phyloP scores from a whole-genome alignment of 2,888 invertebrate genomes.

The Ceriagrion tenellum region DNA sequence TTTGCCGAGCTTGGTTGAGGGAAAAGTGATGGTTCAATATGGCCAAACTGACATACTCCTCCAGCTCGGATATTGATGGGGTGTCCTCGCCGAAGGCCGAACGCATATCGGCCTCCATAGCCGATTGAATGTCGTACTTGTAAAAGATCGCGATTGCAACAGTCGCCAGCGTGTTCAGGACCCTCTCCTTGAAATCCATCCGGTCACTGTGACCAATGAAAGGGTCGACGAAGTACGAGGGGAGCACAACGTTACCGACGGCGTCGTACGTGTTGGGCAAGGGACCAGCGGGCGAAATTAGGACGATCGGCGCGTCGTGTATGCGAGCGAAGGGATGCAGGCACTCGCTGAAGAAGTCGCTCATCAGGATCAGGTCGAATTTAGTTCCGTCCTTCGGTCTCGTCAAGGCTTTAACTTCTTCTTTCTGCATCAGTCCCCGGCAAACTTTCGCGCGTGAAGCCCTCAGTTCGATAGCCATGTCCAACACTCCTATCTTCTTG shows the following conservation, averaged over 20 bases:
- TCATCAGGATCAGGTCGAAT: constrained; percentile 56
- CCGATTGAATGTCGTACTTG: constrained; percentile 69
- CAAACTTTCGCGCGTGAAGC: constrained; percentile 26
- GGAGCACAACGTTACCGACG: constrained; percentile 72
- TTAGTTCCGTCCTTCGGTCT: neutral
- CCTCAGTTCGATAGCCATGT: neutral
- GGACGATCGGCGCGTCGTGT: constrained; percentile 46
- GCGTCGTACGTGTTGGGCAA: constrained; percentile 70
- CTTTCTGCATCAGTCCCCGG: neutral
- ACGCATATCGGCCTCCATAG: constrained; percentile 78
- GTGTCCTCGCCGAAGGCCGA: constrained; percentile 79
- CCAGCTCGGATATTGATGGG: constrained; percentile 77
- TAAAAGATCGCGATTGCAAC: constrained; percentile 38
- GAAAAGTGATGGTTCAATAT: constrained; percentile 43
- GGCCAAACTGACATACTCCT: constrained; percentile 76
- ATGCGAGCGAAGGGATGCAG: constrained; percentile 8
- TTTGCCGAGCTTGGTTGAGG: constrained; percentile 69
- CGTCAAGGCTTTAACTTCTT: constrained; percentile 15
- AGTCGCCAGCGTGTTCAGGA: constrained; percentile 72
- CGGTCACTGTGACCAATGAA: constrained; percentile 72
- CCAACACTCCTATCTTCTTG: neutral
- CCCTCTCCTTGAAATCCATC: constrained; percentile 73
- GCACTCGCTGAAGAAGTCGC: constrained; percentile 52
- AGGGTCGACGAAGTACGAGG: constrained; percentile 75
- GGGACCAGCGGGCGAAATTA: constrained; percentile 59